Evolutionary conservation across 2,113 vertebrate species (phyloP), one percentile per base, ranked within the genome.

Genomic region (Anolis carolinensis): DNA sequence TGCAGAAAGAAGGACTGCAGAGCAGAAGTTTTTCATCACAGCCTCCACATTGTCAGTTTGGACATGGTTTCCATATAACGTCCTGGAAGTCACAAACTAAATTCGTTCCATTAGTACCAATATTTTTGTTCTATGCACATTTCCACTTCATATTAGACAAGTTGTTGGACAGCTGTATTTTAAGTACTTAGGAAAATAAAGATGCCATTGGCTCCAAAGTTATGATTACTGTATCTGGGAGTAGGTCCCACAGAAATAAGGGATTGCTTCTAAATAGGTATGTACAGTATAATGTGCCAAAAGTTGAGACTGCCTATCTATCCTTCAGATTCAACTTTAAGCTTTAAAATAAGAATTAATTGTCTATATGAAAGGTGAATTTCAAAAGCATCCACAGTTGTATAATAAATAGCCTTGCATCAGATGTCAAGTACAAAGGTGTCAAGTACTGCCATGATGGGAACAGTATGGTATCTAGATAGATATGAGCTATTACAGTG

Each of bases 321-420:
- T 74, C 55, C 23, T 86, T 39, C n/a, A 52, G 48, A 85, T 85
- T 83, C 86, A 87, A 5, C 14, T n/a, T 82, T 81, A 80, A 67
- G 34, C 39, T 21, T 87, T 34, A 85, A 93, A 88, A 83, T 90
- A 44, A 86, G 80, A 89, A 75, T 62, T 21, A 5, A 3, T 77
- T 83, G 32, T 27, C 23, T 3, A 67, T 84, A 75, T 90, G 72
- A 79, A 82, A 88, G 73, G 30, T 30, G 36, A 25, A 34, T 85
- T 67, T 39, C 76, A 81, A 0, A 63, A 1, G 72, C 89, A 88
- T 92, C 67, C 76, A 87, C 84, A 88, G 65, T 63, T 86, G 59
- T 82, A 50, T n/a, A 73, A 50, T 74, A 90, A 81, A 7, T 39
- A 72, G 34, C 55, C 2, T 65, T 87, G 30, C n/a, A 88, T 86